Percentiles rank a stretch among this genome's conserved stretches.
Conservation (phyloP, 2,888 invertebrate species). For the Eledona agricola region DNA sequence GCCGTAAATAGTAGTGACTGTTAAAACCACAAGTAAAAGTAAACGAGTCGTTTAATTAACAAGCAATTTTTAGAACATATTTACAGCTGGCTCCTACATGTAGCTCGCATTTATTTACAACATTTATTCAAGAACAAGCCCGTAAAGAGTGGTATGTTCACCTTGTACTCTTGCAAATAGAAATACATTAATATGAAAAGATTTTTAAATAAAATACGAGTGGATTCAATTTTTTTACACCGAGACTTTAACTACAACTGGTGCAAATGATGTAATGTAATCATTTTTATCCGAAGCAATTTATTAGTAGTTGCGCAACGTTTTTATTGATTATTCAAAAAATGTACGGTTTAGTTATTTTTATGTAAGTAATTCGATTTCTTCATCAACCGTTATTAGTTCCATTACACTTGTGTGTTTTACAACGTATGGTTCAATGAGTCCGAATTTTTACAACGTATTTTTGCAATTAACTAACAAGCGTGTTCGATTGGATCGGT, state of each 20-base stretch:
- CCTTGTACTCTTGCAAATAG: constrained; percentile 11
- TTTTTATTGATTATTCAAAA: constrained; percentile 15
- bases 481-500: constrained; percentile 16
- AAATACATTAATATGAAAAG: too few relatives aligned
- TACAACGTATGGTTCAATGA: constrained; percentile 3
- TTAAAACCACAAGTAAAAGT: constrained; percentile 21
- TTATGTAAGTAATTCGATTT: constrained; percentile 2
- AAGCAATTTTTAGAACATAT: too few relatives aligned
- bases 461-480: constrained; percentile 7
- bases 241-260: too few relatives aligned
- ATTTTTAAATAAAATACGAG: too few relatives aligned
- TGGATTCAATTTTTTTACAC: too few relatives aligned
- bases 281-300: too few relatives aligned
- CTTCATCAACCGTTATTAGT: not conserved
- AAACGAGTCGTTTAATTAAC: constrained; percentile 15
- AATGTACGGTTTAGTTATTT: constrained; percentile 11
- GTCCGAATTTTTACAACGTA: not conserved
- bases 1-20: constrained; percentile 5
- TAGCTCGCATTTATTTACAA: constrained; percentile 17
- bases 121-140: constrained; percentile 12
- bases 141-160: constrained; percentile 28
- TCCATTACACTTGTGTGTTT: not conserved
- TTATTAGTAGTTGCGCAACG: too few relatives aligned
- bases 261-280: too few relatives aligned
- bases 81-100: too few relatives aligned